phyloP scores from a whole-genome alignment of 1,140 invertebrate species.

The Coboldia fuscipes region DNA sequence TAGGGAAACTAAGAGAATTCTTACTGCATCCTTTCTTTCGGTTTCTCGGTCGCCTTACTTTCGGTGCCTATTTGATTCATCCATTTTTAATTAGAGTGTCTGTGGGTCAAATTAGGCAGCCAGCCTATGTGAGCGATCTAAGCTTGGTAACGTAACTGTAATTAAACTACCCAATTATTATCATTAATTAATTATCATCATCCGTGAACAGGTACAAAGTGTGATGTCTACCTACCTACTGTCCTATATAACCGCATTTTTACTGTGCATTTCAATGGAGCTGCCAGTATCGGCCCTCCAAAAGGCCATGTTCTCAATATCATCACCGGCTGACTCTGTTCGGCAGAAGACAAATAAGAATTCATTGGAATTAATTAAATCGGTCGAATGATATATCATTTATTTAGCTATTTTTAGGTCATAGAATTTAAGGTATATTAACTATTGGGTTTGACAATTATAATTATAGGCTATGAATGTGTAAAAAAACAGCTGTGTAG shows the following conservation, averaged over 20 bases:
- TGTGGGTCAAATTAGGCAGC: slow-evolving; percentile 11
- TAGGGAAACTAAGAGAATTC: slow-evolving; percentile 12
- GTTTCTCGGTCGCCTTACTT: slow-evolving; percentile 12
- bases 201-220: slow-evolving; percentile 11
- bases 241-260: slow-evolving; percentile 14
- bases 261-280: slow-evolving; percentile 20
- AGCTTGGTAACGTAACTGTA: slow-evolving; percentile 12
- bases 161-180: background rate
- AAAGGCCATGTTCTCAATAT: too few relatives aligned
- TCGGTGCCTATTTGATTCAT: slow-evolving; percentile 16
- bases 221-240: slow-evolving; percentile 13
- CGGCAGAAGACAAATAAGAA: too few relatives aligned
- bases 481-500: too few relatives aligned
- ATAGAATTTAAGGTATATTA: too few relatives aligned
- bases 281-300: slow-evolving; percentile 4
- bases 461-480: too few relatives aligned
- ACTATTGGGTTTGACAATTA: too few relatives aligned
- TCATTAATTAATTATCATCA: background rate
- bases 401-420: too few relatives aligned
- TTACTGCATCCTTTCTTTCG: slow-evolving; percentile 10
- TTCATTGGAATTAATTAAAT: too few relatives aligned
- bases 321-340: too few relatives aligned
- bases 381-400: too few relatives aligned
- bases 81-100: slow-evolving; percentile 9
- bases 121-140: slow-evolving; percentile 12